These are phyloP conservation scores for Cheirogaleus medius DNA, from an alignment of 2,113 vertebrate genomes.

Conservation along the genomic window DNA sequence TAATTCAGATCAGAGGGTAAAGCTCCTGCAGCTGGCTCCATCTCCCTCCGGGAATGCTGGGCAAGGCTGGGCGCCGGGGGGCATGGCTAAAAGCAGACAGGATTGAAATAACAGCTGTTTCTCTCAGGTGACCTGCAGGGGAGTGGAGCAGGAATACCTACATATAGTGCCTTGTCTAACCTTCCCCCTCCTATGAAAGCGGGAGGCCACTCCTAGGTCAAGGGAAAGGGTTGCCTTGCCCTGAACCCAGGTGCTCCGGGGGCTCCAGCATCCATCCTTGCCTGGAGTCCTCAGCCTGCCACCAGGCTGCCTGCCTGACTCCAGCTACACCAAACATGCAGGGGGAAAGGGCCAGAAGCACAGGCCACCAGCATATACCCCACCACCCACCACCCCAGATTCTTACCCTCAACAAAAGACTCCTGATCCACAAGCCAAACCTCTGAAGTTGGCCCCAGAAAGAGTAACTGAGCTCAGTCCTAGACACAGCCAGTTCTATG, in stretches of 20 bases:
- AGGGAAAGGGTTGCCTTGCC: background rate
- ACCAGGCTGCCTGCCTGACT: background rate
- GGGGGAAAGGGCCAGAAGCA: background rate
- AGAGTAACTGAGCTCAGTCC: background rate
- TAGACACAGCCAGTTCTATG: background rate
- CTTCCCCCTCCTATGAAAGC: background rate
- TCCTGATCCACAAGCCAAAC: background rate
- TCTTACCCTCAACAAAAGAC: background rate
- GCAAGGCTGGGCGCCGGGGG: background rate
- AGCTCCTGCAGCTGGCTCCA: background rate
- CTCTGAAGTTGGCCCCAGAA: background rate
- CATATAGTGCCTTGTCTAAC: background rate
- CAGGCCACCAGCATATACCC: background rate
- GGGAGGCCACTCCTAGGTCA: background rate
- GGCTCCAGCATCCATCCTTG: background rate
- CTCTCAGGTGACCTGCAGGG: background rate
- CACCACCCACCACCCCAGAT: too few species aligned
- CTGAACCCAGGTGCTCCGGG: background rate
- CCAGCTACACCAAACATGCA: background rate
- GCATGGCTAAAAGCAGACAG: background rate
- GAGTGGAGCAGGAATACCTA: background rate
- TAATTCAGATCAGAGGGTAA: background rate
- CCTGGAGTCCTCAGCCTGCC: background rate
- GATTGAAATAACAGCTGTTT: background rate
- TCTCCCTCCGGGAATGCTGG: background rate